Base-by-base conservation (phyloP, 2,797 vertebrate genomes). In the Erethizon dorsatum region DNA sequence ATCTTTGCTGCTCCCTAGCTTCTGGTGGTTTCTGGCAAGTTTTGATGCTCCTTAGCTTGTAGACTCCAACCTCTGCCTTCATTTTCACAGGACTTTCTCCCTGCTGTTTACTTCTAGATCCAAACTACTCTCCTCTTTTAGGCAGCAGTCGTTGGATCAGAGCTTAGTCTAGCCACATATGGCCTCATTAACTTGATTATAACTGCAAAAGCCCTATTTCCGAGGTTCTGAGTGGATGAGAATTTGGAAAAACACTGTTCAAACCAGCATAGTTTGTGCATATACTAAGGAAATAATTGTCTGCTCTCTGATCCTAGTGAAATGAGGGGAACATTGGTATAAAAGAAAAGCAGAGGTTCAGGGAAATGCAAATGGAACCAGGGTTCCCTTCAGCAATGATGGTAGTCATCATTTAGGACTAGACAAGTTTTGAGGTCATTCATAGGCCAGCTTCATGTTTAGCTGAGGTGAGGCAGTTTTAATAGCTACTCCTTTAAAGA, bases 161-260 rank as follows among this genome's bases (percentile, higher is more conserved):
- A 52, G 56, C 18, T 59, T 83, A 90, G 50, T 63, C 14, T 59
- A 92, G 47, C 69, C 61, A 65, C 54, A 12, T 50, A 24, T 85
- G 85, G 92, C 88, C 41, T 94, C 77, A 83, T 82, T 96, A 90
- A 90, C 83, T 88, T 83, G 41, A 84, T 92, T 84, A n/a, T 94
- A 78, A 75, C 61, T 90, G 41, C 63, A 89, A 95, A 90, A 41
- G 26, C 22, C 31, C 18, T 90, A 37, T 83, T 95, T 95, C 69
- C 57, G 89, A 96, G 31, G 17, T 61, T 90, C 88, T 79, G 28
- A 37, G 17, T 75, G 15, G 47, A 87, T 31, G 71, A 93, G 63
- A 41, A 87, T 96, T 91, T 13, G 57, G 12, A 75, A 28, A 69
- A 93, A 79, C 22, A 65, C 5, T 86, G 57, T 31, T 94, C 37